phyloP scores from a whole-genome alignment of 2,797 vertebrate genomes.

The Macrochelys suwanniensis region DNA sequence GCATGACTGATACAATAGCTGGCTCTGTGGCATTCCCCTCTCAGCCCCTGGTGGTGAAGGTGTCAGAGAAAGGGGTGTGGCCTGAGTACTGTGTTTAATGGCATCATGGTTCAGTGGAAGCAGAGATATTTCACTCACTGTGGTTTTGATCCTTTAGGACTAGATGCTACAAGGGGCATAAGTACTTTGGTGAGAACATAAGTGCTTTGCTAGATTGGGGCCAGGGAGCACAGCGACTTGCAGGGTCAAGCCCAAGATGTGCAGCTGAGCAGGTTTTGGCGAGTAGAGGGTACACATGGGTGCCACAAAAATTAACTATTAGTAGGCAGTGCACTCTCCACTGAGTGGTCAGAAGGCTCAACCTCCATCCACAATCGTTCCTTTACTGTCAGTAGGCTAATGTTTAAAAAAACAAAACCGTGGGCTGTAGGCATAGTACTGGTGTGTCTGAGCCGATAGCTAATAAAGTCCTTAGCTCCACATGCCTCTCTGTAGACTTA shows the following conservation, averaged over 20 bases:
- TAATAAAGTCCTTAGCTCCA: background rate
- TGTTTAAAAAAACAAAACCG: background rate
- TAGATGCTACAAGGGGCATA: rapidly evolving
- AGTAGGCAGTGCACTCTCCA: background rate
- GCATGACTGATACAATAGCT: too few relatives aligned
- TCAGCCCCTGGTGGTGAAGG: background rate
- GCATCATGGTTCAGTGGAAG: background rate
- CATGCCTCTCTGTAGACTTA: background rate
- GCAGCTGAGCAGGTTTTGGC: background rate
- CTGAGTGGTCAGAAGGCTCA: background rate
- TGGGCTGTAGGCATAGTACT: background rate
- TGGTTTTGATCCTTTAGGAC: background rate
- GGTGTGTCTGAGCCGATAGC: background rate
- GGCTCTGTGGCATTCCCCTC: background rate
- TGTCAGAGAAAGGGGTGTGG: background rate
- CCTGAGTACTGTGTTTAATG: background rate
- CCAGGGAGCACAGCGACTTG: rapidly evolving
- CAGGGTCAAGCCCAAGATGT: background rate
- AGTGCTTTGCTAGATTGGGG: background rate
- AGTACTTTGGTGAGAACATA: background rate
- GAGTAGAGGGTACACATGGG: background rate
- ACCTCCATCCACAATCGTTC: background rate
- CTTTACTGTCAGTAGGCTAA: background rate
- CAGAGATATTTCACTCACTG: background rate
- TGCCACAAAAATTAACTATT: background rate